Base-by-base conservation (phyloP, 2,113 vertebrate species). In the Phalacrocorax carbo region DNA sequence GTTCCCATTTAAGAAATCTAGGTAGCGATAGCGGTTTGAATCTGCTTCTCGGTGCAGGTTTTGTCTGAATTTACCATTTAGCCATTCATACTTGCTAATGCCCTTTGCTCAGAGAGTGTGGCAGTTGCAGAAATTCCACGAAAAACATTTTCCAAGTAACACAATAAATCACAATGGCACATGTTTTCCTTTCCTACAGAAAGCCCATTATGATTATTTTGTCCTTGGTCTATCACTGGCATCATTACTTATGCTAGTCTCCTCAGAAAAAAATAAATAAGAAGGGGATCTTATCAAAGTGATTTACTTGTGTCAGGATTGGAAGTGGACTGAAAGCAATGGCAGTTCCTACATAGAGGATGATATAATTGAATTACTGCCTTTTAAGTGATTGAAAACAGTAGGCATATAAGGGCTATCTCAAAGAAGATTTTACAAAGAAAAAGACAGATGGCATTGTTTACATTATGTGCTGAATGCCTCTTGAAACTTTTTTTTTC, bases 311-410 rank as follows among this genome's bases (percentile, higher is more conserved):
- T 96, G 96, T 98, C 86, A 97, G 97, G 94, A 73, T 60, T 97
- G 96, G 95, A 98, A 98, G 94, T 94, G 97, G 97, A 97, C 95
- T 96, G 97, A 97, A 97, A 98, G 98, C 98, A 96, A 96, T 96
- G 95, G 97, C 94, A 91, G 95, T 95, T 95, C 97, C 96, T 98
- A 92, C 89, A 95, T 22, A 95, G 94, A 98, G 97, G 95, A 97
- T 60, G 83, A 71, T 88, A 90, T 98, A 98, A 98, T 98, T 94
- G 88, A 98, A 97, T 98, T 97, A 98, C 93, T 98, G 97, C 97
- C 97, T 98, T 98, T 98, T 98, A 98, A 98, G 98, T 98, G 98
- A 98, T 98, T 98, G 97, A 98, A 98, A 98, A 98, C 97, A 97
- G 97, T 92, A 96, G 97, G 96, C 97, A 92, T 97, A 97, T 97